Base-by-base conservation (phyloP, 2,888 invertebrate genomes). In the Drosophila monieri region DNA sequence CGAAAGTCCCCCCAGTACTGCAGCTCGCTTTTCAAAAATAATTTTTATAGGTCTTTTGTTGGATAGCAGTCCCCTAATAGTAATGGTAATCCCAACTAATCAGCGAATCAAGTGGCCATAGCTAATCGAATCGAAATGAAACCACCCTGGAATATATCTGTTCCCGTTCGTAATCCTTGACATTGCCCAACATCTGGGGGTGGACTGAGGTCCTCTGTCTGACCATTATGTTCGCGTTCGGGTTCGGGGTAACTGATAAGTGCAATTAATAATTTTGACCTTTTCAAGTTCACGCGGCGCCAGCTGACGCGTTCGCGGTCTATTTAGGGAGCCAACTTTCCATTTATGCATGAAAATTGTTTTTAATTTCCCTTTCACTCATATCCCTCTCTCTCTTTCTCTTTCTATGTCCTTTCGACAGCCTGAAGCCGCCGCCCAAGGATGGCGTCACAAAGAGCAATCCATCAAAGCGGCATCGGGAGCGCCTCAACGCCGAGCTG, bases 381-480 rank as follows among this genome's bases (percentile, higher is more conserved):
- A 44, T 44, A 18, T 55, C 25, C 55, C 47, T 55, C 49, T 8
- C 21, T 41, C 58, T n/a, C 25, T 12, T 53, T 66, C 44, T 55
- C 30, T 44, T 61, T 53, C 53, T 51, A 54, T 62, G 48, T 69
- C 57, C 76, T 86, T 88, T 88, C 93, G 94, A 1, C 95, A 98
- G 98, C 92, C 94, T 98, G 92, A 98, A 98, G 92, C 97, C 97
- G 80, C 97, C 98, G 75, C 96, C 97, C 85, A 97, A 97, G 93
- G 97, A 97, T 93, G 97, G 97, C 85, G 97, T 97, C 90, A 97
- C 97, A 59, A 98, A 98, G 92, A 97, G 97, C 91, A 99, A 99
- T 93, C 99, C 99, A 2, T 98, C 98, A 92, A 99, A 99, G 91
- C 93, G 99, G 57, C 99, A 99, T 92, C 94, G 99, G 39, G 99